Evolutionary conservation across 1,140 invertebrate genomes (phyloP), one percentile per base, ranked within the genome.

Genomic region (Anoplophora glabripennis): DNA sequence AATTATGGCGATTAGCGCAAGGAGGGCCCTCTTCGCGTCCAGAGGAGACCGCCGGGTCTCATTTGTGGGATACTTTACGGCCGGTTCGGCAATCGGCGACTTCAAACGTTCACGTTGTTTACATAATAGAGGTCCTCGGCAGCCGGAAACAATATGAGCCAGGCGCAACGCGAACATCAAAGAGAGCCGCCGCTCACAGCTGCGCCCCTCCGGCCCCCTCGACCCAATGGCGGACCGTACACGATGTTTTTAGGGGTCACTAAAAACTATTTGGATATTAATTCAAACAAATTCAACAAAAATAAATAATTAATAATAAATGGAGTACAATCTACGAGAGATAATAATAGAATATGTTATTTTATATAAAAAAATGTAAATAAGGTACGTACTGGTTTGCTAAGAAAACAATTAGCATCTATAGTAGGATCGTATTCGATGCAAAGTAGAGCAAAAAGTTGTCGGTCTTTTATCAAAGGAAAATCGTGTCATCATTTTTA

Each of bases 121-220:
- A 75, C 73, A 75, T 75, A 75, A 75, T 74, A 74, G 72, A 70
- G 73, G 73, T 74, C 73, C 72, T 68, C 72, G 70, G 73, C 73
- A 75, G 72, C 73, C 73, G 73, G 73, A 75, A 75, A 75, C 73
- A 75, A 74, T 75, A 73, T 68, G 72, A 73, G 70, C 69, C 69
- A 67, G 70, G 69, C 71, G 67, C 69, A 66, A 59, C 63, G 67
- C 65, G 58, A 57, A 69, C 66, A 57, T 73, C 70, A 73, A 73
- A 72, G 68, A n/a, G 52, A 12, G 55, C 53, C 61, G 61, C 61
- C 61, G 59, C 54, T 63, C 59, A 61, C 63, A 61, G 63, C 57
- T 60, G 59, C 46, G 51, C 61, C 52, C 53, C 47, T 8, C n/a
- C 53, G 44, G 34, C 45, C 4, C 49, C 53, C 36, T 47, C 12